A percentile compares a stretch with the other conserved stretches of the same genome.
Conservation (phyloP, 2,797 vertebrate genomes). For the Bovichtus variegatus region DNA sequence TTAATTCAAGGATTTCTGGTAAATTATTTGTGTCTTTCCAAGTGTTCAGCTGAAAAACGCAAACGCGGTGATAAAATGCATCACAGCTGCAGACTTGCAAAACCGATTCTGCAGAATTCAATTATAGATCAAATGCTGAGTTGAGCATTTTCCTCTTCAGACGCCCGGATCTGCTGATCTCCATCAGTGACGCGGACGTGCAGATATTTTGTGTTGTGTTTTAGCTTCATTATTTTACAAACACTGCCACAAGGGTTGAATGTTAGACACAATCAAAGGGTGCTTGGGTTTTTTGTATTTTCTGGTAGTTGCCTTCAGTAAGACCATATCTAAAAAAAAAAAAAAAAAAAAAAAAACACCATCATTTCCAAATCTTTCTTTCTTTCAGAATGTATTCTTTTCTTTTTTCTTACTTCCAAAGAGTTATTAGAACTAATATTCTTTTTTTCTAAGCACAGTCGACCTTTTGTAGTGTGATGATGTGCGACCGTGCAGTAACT, state of each 20-base stretch:
- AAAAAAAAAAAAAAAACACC: too few species aligned
- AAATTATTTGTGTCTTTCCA: background rate
- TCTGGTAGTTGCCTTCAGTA: constrained; percentile 42
- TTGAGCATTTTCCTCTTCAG: background rate
- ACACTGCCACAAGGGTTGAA: constrained; percentile 24
- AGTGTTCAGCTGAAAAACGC: background rate
- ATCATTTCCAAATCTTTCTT: background rate
- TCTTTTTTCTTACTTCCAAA: background rate
- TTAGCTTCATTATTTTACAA: background rate
- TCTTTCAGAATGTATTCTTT: constrained; percentile 6
- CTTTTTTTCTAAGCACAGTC: background rate
- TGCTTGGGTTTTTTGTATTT: constrained; percentile 35
- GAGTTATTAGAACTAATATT: background rate
- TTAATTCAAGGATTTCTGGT: background rate
- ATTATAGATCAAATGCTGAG: background rate
- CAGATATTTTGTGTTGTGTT: background rate
- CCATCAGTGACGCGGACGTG: background rate
- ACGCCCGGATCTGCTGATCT: background rate
- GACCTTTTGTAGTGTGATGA: background rate
- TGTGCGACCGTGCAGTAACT: background rate
- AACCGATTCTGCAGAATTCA: background rate
- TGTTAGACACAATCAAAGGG: constrained; percentile 34
- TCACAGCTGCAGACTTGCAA: background rate
- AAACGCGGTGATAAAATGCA: background rate
- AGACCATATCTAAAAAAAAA: background rate